Percentiles rank a stretch among this genome's conserved stretches.
Conservation (phyloP, 2,113 vertebrate species). For the Aegotheles bennettii region DNA sequence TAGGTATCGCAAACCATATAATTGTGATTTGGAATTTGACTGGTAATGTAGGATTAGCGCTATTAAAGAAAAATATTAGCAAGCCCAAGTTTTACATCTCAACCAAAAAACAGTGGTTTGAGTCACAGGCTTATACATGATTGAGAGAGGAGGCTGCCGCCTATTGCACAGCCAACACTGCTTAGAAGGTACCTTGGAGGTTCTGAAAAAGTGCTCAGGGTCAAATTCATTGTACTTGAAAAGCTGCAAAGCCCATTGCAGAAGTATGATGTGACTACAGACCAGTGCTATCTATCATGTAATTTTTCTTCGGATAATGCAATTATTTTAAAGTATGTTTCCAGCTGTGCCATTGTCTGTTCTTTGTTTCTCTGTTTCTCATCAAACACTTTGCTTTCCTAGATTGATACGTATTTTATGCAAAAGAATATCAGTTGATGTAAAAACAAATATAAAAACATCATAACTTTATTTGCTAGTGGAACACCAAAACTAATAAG, state of each 20-base stretch:
- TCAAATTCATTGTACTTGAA: fast-evolving
- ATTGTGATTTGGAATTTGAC: not conserved
- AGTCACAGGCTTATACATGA: not conserved
- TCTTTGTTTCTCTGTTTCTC: not conserved
- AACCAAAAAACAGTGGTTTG: not conserved
- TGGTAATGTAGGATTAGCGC: not conserved
- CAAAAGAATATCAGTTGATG: not conserved
- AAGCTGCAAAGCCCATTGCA: not conserved
- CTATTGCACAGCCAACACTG: not conserved
- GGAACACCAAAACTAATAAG: not conserved
- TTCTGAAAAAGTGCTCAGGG: not conserved
- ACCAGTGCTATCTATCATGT: not conserved
- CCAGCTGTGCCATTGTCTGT: not conserved
- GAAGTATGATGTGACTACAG: not conserved
- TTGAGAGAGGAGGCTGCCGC: not conserved
- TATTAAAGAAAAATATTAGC: not conserved
- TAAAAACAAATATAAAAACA: not conserved
- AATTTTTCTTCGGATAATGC: not conserved
- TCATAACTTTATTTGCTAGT: not conserved
- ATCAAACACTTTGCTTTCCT: not conserved
- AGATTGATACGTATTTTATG: not conserved
- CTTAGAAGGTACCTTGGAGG: not conserved
- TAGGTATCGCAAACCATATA: not conserved
- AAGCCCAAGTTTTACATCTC: not conserved
- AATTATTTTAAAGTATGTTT: not conserved